Percentiles rank a stretch among this genome's conserved stretches.
Conservation (phyloP, 2,113 vertebrate species). For the Kryptolebias marmoratus region DNA sequence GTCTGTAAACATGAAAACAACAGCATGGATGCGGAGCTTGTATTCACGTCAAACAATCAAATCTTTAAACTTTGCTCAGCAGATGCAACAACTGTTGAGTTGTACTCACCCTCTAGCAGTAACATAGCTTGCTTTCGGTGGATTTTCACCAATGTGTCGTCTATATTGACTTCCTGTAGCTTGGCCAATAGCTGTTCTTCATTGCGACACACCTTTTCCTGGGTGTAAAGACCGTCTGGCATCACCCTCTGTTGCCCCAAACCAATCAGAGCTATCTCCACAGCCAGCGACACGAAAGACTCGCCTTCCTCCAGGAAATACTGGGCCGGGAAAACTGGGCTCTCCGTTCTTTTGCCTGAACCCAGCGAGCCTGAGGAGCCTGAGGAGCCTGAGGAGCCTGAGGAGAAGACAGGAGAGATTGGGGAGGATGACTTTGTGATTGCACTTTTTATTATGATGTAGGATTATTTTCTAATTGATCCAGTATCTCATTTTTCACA, state of each 20-base stretch:
- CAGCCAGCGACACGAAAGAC: conserved; percentile 91
- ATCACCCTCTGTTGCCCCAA: conserved; percentile 96
- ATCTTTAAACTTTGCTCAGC: no score
- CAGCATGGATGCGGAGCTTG: no score
- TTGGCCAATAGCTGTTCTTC: conserved; percentile 98
- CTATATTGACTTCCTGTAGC: conserved; percentile 96
- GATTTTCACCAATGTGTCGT: conserved; percentile 96
- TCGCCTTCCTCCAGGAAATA: conserved; percentile 94
- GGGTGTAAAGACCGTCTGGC: conserved; percentile 96
- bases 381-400: conserved; percentile 60
- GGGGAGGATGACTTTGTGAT: conserved; percentile 8
- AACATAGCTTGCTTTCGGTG: conserved; percentile 99
- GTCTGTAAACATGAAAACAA: no score
- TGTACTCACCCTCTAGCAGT: conserved; percentile 91
- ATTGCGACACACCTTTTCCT: conserved; percentile 97
- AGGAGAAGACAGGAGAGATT: neutral
- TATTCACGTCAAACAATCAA: no score
- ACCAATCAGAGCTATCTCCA: conserved; percentile 94
- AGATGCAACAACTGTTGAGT: conserved; percentile 70
- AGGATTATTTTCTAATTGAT: neutral
- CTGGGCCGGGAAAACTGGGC: conserved; percentile 82
- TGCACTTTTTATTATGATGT: neutral
- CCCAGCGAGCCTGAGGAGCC: conserved; percentile 82
- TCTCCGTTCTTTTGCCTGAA: conserved; percentile 84
- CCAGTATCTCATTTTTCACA: no score